Percentiles rank a stretch among this genome's conserved stretches.
Conservation (phyloP, 2,888 invertebrate genomes). For the Lycophotia porphyrea region DNA sequence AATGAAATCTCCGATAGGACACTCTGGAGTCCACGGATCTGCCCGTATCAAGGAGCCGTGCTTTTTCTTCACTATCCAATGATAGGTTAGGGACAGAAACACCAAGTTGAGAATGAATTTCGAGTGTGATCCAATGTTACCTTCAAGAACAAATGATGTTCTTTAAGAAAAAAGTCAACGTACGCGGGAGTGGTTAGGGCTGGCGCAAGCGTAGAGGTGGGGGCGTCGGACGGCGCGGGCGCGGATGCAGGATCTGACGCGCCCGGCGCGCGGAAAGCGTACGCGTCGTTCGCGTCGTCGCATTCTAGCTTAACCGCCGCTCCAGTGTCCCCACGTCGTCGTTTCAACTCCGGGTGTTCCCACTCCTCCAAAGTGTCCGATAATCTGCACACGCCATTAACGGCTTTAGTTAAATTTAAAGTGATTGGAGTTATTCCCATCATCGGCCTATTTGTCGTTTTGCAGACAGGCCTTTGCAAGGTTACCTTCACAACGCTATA, state of each 20-base stretch:
- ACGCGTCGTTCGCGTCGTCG: constrained; percentile 93
- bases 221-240: constrained; percentile 61
- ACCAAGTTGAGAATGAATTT: constrained; percentile 49
- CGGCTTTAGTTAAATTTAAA: constrained; percentile 62
- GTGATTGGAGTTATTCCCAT: constrained; percentile 19
- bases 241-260: constrained; percentile 74
- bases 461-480: constrained; percentile 5
- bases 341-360: constrained; percentile 86
- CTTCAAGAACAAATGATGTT: constrained; percentile 43
- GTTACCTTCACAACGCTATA: constrained; percentile 1
- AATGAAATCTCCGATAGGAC: constrained; percentile 55
- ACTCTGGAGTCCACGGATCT: constrained; percentile 63
- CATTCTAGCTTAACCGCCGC: constrained; percentile 93
- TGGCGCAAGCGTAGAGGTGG: constrained; percentile 68
- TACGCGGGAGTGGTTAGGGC: constrained; percentile 74
- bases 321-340: constrained; percentile 91
- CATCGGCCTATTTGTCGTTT: not conserved
- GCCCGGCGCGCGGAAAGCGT: constrained; percentile 91
- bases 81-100: constrained; percentile 40
- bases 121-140: constrained; percentile 54
- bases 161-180: constrained; percentile 66
- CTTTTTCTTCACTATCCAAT: constrained; percentile 30
- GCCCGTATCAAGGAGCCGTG: constrained; percentile 45
- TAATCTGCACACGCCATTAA: constrained; percentile 84
- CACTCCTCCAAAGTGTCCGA: constrained; percentile 87